Conservation (phyloP, 2,113 vertebrate genomes). For the Caretta caretta region DNA sequence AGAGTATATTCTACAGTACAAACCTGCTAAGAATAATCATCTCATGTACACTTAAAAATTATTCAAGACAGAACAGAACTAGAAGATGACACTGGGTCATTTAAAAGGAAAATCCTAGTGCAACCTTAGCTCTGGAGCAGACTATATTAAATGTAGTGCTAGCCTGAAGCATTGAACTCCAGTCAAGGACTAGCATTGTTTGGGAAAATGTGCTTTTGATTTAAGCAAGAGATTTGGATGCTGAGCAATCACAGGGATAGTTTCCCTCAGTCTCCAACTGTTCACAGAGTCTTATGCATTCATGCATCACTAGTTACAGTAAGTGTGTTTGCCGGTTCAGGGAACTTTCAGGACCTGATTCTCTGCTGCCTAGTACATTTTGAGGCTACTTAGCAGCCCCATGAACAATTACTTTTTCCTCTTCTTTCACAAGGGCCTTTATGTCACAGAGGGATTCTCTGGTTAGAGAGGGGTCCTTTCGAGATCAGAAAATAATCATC, state of each 20-base stretch:
- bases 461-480: neutral
- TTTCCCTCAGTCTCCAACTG: neutral
- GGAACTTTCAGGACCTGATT: neutral
- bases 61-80: neutral
- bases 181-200: neutral
- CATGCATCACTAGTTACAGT: neutral
- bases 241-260: neutral
- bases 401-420: neutral
- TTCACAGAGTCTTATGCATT: neutral
- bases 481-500: neutral
- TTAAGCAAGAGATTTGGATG: neutral
- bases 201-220: neutral
- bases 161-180: neutral
- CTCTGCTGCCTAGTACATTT: neutral
- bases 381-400: neutral
- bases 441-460: neutral
- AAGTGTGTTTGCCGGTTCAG: neutral
- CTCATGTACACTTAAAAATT: neutral
- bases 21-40: neutral
- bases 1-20: neutral
- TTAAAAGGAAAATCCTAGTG: neutral
- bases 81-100: neutral
- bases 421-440: neutral
- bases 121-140: neutral
- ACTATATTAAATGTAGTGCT: neutral